Percentiles rank a stretch among this genome's conserved stretches.
Evolutionary conservation across 2,113 vertebrate species (phyloP).

Genomic region (Calidris pygmaea): DNA sequence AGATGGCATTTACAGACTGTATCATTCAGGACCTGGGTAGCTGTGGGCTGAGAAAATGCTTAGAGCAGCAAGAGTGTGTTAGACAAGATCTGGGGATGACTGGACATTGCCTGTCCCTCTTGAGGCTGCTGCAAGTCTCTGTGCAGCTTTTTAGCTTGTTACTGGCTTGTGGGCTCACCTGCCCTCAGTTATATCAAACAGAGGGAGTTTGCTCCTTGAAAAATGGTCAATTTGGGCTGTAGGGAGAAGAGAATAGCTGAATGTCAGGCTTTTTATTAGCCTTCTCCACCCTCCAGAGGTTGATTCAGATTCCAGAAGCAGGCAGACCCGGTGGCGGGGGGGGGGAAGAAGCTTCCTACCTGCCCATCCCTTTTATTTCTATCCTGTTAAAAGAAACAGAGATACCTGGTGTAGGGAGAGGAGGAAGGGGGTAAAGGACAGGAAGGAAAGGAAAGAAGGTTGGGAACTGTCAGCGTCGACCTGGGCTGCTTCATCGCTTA

Average conservation of each 20-base stretch:
- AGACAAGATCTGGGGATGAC: background rate
- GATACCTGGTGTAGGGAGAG: background rate
- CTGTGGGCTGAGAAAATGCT: background rate
- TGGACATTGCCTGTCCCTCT: background rate
- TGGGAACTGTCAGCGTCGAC: background rate
- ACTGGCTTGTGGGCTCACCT: background rate
- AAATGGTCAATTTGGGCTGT: background rate
- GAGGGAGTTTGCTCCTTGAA: background rate
- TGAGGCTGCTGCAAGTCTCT: background rate
- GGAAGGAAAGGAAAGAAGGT: background rate
- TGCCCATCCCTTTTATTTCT: background rate
- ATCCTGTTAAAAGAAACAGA: background rate
- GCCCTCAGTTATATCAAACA: background rate
- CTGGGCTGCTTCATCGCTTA: background rate
- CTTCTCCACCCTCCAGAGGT: background rate
- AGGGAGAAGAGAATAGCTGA: background rate
- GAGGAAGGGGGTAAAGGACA: background rate
- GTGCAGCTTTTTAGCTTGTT: background rate
- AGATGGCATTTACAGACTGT: background rate
- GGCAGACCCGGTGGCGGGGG: fast-evolving
- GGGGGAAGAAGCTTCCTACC: background rate
- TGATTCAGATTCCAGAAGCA: background rate
- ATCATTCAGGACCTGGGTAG: background rate
- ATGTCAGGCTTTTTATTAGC: background rate
- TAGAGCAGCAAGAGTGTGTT: background rate